Evolutionary conservation across 2,113 vertebrate genomes (phyloP).

Genomic region (Grammomys dolichurus): DNA sequence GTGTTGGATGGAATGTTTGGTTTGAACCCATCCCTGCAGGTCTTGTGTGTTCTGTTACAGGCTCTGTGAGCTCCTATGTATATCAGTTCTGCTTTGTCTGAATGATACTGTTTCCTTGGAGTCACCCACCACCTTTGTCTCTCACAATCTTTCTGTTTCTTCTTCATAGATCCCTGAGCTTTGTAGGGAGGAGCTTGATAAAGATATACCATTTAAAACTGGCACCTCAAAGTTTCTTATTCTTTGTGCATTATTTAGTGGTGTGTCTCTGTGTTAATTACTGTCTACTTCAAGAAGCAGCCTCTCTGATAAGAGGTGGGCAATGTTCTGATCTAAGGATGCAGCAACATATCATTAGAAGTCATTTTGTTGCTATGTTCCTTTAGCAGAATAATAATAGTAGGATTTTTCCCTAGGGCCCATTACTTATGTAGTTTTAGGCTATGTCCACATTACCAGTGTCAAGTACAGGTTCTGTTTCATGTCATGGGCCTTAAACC

Average conservation of each 20-base stretch:
- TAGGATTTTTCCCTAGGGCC: background rate
- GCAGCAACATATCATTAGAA: background rate
- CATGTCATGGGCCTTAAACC: background rate
- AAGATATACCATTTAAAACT: background rate
- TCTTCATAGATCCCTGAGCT: background rate
- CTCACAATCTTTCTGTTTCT: background rate
- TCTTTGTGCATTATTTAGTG: background rate
- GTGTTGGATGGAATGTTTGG: background rate
- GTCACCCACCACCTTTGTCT: background rate
- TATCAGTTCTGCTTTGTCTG: background rate
- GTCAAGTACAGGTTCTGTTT: background rate
- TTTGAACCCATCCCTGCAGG: background rate
- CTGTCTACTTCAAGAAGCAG: background rate
- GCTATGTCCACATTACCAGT: background rate
- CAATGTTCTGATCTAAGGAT: background rate
- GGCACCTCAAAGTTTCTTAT: background rate
- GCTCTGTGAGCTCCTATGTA: background rate
- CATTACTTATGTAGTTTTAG: background rate
- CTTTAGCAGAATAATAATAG: background rate
- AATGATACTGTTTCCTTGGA: background rate
- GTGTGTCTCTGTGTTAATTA: background rate
- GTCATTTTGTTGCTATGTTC: background rate
- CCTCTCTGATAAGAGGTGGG: background rate
- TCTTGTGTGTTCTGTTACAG: background rate
- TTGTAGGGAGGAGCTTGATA: background rate